Base-by-base conservation (phyloP, 2,888 invertebrate genomes). In the Lithophane leautieri region DNA sequence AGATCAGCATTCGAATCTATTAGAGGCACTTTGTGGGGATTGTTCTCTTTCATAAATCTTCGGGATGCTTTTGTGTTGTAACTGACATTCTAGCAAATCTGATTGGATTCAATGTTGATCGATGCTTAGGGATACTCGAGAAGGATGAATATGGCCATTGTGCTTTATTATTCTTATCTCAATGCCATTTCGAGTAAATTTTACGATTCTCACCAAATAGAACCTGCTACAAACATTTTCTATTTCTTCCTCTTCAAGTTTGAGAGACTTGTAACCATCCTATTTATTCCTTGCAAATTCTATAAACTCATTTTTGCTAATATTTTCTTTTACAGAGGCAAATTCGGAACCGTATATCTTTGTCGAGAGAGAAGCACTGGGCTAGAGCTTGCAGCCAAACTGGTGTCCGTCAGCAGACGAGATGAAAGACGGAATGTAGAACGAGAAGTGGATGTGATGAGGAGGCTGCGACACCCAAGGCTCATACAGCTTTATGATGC, bases 401-500 rank as follows among this genome's bases (percentile, higher is more conserved):
- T 99, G 93, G 98, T 99, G 85, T 98, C 98, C 63, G 98, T 98
- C 68, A 97, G 97, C 78, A 97, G 98, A 88, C 97, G 98, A 79
- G 98, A 99, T 90, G 99, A 99, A 94, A 97, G 98, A 80, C 97
- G 98, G 83, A 98, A 99, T 91, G 99, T 99, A 83, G 98, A 99
- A 93, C 97, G 99, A 73, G 99, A 99, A 94, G 98, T 99, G 79
- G 99, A 99, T 89, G 99, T 99, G 90, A 99, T 99, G 99, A 97
- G 98, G 92, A 97, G 98, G 85, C 97, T 99, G 74, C 98, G 99
- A 90, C 99, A 99, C 97, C 99, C 99, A 50, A 97, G 99, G 83
- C 98, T 99, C 69, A 98, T 99, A 90, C 99, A 99, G 94, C 97
- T 99, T 63, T 99, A 99, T 94, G 99, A 99, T 91, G 99, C 99